Conservation (phyloP, 2,113 vertebrate species). For the Percina caprodes region DNA sequence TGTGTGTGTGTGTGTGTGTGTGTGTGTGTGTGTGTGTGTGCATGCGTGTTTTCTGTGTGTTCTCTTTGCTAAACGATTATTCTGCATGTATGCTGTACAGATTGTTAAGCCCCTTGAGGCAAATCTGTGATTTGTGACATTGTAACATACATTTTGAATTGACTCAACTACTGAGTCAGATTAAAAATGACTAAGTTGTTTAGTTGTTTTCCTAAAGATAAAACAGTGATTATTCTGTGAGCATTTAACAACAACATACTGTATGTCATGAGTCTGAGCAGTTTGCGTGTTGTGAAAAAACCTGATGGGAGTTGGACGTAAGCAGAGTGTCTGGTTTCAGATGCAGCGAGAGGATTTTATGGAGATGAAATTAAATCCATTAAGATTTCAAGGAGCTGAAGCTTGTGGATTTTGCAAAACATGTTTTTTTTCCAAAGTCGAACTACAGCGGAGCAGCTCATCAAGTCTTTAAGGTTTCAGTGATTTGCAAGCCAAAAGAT, state of each 20-base stretch:
- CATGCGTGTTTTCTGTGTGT: too few species aligned
- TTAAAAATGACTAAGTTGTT: background rate
- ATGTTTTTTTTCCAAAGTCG: constrained; percentile 33
- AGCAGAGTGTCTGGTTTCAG: constrained; percentile 14
- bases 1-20: too few species aligned
- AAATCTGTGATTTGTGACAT: background rate
- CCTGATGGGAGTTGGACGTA: constrained; percentile 23
- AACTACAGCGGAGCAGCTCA: background rate
- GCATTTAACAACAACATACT: background rate
- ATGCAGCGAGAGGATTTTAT: constrained; percentile 21
- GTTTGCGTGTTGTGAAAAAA: constrained; percentile 27
- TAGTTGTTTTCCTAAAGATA: background rate
- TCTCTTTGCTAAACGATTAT: too few species aligned
- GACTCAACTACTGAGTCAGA: background rate
- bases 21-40: too few species aligned
- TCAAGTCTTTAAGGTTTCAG: constrained; percentile 9
- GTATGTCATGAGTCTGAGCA: background rate
- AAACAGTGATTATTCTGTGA: background rate
- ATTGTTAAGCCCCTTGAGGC: background rate
- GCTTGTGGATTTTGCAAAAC: constrained; percentile 38
- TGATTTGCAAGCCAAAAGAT: constrained; percentile 7
- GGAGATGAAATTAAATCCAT: constrained; percentile 42
- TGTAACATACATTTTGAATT: background rate
- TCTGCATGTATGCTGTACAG: background rate
- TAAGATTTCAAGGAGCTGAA: constrained; percentile 32